Evolutionary conservation across 2,797 vertebrate genomes (phyloP).

Genomic region (Capromys pilorides): DNA sequence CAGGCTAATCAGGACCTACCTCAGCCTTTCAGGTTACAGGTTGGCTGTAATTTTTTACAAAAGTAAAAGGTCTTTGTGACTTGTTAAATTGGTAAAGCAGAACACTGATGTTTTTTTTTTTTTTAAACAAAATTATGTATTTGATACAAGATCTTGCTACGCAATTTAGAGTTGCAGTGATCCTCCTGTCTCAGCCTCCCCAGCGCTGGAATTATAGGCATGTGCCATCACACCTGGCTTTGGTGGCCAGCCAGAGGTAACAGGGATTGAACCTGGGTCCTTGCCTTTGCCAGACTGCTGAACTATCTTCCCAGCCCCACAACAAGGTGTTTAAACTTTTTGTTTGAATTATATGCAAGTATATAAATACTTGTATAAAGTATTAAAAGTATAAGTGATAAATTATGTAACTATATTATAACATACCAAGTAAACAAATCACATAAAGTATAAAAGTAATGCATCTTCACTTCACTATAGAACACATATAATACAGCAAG

Average conservation of each 20-base stretch:
- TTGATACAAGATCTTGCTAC: no score
- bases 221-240: no score
- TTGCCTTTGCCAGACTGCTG: no score
- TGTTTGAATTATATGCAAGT: not conserved
- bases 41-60: not conserved
- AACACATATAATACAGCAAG: not conserved
- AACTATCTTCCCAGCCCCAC: not conserved
- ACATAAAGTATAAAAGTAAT: conserved; percentile 9
- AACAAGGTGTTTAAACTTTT: not conserved
- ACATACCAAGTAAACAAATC: not conserved
- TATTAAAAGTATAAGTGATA: conserved; percentile 3
- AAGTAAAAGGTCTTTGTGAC: conserved; percentile 10
- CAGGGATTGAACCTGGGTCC: no score
- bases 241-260: no score
- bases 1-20: no score
- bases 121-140: no score
- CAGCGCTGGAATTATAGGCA: no score
- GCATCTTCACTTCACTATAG: not conserved
- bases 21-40: not conserved
- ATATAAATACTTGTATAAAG: not conserved
- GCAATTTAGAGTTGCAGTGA: no score
- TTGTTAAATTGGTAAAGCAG: not conserved
- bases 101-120: not conserved
- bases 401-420: not conserved
- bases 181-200: no score